These are phyloP conservation scores for Mythimna loreyi DNA, from an alignment of 2,888 invertebrate genomes.

Conservation along the genomic window DNA sequence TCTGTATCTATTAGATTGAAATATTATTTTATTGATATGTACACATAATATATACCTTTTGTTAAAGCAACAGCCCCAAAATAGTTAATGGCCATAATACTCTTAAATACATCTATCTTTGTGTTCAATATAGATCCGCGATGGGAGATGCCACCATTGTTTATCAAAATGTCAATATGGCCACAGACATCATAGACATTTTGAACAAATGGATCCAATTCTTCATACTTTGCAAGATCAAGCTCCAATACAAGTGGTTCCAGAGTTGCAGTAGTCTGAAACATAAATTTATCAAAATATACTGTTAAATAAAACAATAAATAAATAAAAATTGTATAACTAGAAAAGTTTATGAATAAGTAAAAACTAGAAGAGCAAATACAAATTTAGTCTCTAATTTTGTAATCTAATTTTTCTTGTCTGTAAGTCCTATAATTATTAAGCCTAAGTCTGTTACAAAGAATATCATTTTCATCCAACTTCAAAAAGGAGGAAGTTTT, in stretches of 20 bases:
- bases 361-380: too few species aligned
- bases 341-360: background rate
- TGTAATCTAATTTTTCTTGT: too few species aligned
- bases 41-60: slow-evolving; percentile 93
- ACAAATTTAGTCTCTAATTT: too few species aligned
- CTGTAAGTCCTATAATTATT: too few species aligned
- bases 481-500: too few species aligned
- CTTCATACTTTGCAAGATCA: slow-evolving; percentile 94
- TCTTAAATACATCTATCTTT: slow-evolving; percentile 94
- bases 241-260: slow-evolving; percentile 94
- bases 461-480: too few species aligned
- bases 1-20: too few species aligned
- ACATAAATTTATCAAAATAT: slow-evolving; percentile 8
- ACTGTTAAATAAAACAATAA: background rate
- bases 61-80: slow-evolving; percentile 98
- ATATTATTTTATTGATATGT: too few species aligned
- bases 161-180: slow-evolving; percentile 96
- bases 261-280: slow-evolving; percentile 91
- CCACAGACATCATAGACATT: slow-evolving; percentile 93
- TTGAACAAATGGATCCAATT: slow-evolving; percentile 91
- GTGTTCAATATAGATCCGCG: slow-evolving; percentile 95
- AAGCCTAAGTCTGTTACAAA: too few species aligned
- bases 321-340: background rate
- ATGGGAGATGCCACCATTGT: slow-evolving; percentile 97
- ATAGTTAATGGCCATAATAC: slow-evolving; percentile 98